Evolutionary conservation across 2,113 vertebrate species (phyloP), one percentile per base, ranked within the genome.

Genomic region (Capreolus pygargus): DNA sequence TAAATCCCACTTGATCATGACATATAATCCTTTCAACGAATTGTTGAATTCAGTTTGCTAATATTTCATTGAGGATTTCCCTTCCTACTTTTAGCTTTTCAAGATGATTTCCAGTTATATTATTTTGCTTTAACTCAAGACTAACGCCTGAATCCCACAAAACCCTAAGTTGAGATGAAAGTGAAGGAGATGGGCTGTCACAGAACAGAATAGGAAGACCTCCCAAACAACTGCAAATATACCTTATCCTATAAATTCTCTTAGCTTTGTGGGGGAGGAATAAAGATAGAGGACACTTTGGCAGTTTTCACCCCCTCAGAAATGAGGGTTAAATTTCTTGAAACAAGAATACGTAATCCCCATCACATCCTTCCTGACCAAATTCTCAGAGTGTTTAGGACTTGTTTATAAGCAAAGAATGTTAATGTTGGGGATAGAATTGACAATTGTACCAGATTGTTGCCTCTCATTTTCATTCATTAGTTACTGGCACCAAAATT

Each of bases 371-470:
- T 89, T 64, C 10, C 67, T 9, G 4, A 70, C 14, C 79, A 93
- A 86, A 96, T 86, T 67, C 52, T 47, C 74, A 86, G 39, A n/a
- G 78, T 82, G 21, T 54, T 82, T 50, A 95, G 36, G 27, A 43
- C 14, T 45, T 91, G 52, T 94, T 83, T 90, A 89, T 58, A 78
- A 93, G 74, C 36, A 94, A 84, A 94, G 52, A 91, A 79, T 43
- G 21, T 79, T 93, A 91, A 50, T 83, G 47, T 43, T 89, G 55
- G 11, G 6, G 25, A 39, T 93, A n/a, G 16, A 60, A 81, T 15
- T 30, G 67, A 70, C 60, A 78, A 7, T 10, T 27, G 39, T 45
- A n/a, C 14, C 43, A 94, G 23, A 14, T 16, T 61, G 36, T 15
- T 82, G 87, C 14, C 25, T 74, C 70, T 91, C 28, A 61, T 52